These are phyloP conservation scores for Cacoxenus indagator DNA, from an alignment of 2,888 invertebrate genomes.

Conservation along the genomic window DNA sequence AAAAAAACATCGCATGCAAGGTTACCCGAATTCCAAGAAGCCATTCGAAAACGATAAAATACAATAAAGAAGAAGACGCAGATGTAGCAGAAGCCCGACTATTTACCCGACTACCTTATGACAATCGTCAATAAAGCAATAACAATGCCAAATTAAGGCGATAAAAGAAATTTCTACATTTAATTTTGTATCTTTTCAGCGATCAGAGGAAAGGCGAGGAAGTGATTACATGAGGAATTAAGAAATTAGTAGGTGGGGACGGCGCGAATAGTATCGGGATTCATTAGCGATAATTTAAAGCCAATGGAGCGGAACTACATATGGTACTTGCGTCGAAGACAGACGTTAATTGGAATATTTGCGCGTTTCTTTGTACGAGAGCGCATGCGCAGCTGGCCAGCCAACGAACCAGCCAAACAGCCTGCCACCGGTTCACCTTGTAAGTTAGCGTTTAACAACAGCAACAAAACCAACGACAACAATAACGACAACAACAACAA, in stretches of 20 bases:
- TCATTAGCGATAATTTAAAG: neutral
- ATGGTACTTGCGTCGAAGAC: neutral
- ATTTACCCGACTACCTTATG: neutral
- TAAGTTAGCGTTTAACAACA: slow-evolving; percentile 47
- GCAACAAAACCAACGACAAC: slow-evolving; percentile 49
- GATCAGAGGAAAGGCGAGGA: neutral
- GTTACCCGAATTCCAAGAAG: neutral
- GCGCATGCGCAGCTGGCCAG: slow-evolving; percentile 12
- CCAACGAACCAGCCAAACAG: neutral
- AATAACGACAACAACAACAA: neutral
- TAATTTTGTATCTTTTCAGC: neutral
- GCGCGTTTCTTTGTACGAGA: neutral
- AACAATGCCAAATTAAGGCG: neutral
- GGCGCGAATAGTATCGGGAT: neutral
- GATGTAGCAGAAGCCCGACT: neutral
- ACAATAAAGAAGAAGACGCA: neutral
- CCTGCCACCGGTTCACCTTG: slow-evolving; percentile 54
- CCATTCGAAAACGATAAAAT: neutral
- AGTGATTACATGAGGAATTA: too few relatives aligned
- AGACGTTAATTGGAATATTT: slow-evolving; percentile 10
- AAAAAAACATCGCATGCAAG: neutral
- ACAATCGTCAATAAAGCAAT: neutral
- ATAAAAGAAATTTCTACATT: neutral
- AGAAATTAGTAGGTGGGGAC: neutral
- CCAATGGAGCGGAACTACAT: neutral